Evolutionary conservation across 30 jellyfish, hydroid and myxozoan species (phyloP), one percentile per base, ranked within the genome.

Genomic region (Hydractinia symbiolongicarpus): DNA sequence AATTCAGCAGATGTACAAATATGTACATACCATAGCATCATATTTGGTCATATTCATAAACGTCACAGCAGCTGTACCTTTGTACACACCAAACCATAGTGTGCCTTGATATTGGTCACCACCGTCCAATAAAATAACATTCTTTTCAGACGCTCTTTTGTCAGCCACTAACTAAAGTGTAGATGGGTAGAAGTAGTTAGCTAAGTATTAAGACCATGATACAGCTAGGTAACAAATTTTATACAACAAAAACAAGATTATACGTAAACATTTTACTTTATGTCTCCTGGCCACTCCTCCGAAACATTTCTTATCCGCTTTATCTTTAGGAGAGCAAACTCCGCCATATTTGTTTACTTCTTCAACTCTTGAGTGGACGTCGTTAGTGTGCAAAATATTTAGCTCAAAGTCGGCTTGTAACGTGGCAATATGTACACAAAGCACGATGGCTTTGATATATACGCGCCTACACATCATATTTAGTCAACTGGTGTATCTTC

Each of bases 71-170:
- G 93, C 95, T 40, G 19, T 8, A 17, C 98, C 98, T 83, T 83
- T 86, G 89, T 92, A 92, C 53, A 83, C 69, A 13, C 73, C 89
- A 80, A 86, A 92, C 98, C 98, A 92, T 1, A 88, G 55, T 7
- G 98, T 92, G 20, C 98, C 98, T 56, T 87, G 96, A 68, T 79
- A 92, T 81, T 86, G 98, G 60, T 92, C 98, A 16, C 98, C 98
- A 0, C 95, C 98, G 55, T 92, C 98, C 72, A 92, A 61, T 52
- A 92, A 84, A 73, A 92, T 51, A n/a, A 78, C 90, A 70, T 86
- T 82, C 6, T 66, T 75, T 54, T 68, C 78, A 8, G 82, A 73
- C 51, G 62, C 66, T 14, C 98, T 86, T 21, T 86, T 78, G 20
- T 84, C 79, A 20, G 78, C 76, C 5, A 92, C 78, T 9, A 79